Evolutionary conservation across 2,888 invertebrate species (phyloP).

Genomic region (Amphimallon solstitiale): DNA sequence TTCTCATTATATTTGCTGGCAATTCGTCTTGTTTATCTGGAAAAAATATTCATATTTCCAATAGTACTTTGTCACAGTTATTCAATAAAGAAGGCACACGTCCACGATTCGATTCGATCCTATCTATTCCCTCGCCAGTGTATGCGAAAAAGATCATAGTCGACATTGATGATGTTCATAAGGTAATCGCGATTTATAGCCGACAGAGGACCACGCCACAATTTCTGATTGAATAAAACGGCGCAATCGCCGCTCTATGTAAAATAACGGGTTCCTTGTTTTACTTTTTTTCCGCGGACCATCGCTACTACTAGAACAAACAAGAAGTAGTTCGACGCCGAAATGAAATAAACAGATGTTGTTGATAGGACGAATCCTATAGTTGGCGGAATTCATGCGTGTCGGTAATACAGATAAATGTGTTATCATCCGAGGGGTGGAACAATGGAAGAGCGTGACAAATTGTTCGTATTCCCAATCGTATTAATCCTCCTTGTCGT

Average conservation of each 20-base stretch:
- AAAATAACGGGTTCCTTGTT: not conserved
- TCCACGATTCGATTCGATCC: conserved; percentile 8
- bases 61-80: conserved; percentile 15
- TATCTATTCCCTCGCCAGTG: not conserved
- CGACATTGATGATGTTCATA: conserved; percentile 25
- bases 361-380: not conserved
- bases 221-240: too few species aligned
- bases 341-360: conserved; percentile 12
- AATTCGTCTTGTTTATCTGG: conserved; percentile 12
- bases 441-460: conserved; percentile 60
- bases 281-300: not conserved
- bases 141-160: conserved; percentile 3
- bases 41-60: conserved; percentile 27
- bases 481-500: conserved; percentile 56
- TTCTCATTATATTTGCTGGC: not conserved
- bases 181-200: conserved; percentile 22
- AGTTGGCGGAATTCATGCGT: conserved; percentile 31
- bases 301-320: not conserved
- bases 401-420: conserved; percentile 59
- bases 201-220: too few species aligned
- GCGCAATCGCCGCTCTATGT: not conserved
- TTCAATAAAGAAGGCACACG: conserved; percentile 17
- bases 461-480: conserved; percentile 62
- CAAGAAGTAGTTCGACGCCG: not conserved
- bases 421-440: conserved; percentile 57